phyloP scores from a whole-genome alignment of 2,888 invertebrate species.

The Phyto melanocephala region DNA sequence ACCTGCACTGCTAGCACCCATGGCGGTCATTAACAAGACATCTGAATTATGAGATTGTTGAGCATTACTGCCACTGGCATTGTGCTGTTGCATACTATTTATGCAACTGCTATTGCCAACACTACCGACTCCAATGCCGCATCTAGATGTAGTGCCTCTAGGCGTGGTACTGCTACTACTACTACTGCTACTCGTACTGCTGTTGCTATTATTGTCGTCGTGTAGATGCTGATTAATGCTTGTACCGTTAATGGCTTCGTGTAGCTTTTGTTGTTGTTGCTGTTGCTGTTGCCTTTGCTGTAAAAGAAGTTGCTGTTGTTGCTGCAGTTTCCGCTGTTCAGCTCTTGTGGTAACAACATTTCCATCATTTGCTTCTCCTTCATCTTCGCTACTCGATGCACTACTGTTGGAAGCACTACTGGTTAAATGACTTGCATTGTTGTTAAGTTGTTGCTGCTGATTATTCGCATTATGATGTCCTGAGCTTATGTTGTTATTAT shows the following conservation, averaged over 20 bases:
- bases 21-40: constrained; percentile 62
- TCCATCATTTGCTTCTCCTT: constrained; percentile 62
- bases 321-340: constrained; percentile 47
- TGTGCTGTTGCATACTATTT: constrained; percentile 43
- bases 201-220: constrained; percentile 59
- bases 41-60: constrained; percentile 63
- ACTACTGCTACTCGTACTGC: constrained; percentile 61
- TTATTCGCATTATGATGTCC: constrained; percentile 57
- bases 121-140: constrained; percentile 54
- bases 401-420: constrained; percentile 68
- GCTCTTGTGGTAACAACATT: constrained; percentile 40
- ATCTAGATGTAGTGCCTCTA: constrained; percentile 56
- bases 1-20: constrained; percentile 43
- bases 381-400: constrained; percentile 67
- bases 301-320: constrained; percentile 25
- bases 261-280: constrained; percentile 43
- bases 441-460: constrained; percentile 49
- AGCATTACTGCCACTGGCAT: constrained; percentile 49
- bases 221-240: constrained; percentile 51
- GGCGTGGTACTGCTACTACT: constrained; percentile 50
- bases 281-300: constrained; percentile 53
- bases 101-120: constrained; percentile 22
- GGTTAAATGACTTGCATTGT: constrained; percentile 69
- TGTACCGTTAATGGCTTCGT: constrained; percentile 57
- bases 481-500: constrained; percentile 65